These are phyloP conservation scores for Prorops nasuta DNA, from an alignment of 1,140 invertebrate genomes.

Conservation along the genomic window DNA sequence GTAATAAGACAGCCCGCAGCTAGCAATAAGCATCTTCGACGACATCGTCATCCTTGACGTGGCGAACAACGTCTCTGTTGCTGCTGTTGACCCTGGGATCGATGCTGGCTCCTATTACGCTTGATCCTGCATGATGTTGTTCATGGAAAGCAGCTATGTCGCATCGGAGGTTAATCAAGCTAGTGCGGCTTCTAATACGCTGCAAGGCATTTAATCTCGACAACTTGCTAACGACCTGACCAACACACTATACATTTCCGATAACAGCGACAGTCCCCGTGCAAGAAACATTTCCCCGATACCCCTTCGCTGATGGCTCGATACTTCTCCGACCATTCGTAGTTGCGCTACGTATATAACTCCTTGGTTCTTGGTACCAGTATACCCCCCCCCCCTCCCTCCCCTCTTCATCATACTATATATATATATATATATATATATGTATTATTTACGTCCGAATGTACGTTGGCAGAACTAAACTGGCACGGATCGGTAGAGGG, in stretches of 20 bases:
- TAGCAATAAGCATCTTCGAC: conserved; percentile 15
- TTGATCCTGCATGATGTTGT: too few species aligned
- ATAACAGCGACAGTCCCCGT: conserved; percentile 47
- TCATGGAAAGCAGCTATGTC: too few species aligned
- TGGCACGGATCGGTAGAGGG: too few species aligned
- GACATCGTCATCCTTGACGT: conserved; percentile 22
- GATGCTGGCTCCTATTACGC: too few species aligned
- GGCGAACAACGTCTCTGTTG: too few species aligned
- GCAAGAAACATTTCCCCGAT: conserved; percentile 47
- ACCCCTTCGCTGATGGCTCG: conserved; percentile 6
- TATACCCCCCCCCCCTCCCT: conserved; percentile 14
- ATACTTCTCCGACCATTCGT: too few species aligned
- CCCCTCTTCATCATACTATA: neutral
- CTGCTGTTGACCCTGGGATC: too few species aligned
- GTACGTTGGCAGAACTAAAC: too few species aligned
- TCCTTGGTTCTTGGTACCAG: too few species aligned
- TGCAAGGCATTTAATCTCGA: conserved; percentile 55
- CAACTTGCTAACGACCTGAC: conserved; percentile 58
- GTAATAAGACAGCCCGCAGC: conserved; percentile 19
- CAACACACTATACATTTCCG: conserved; percentile 54
- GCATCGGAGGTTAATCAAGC: conserved; percentile 45
- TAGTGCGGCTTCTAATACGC: conserved; percentile 51
- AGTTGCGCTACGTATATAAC: too few species aligned
- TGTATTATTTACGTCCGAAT: too few species aligned
- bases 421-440: too few species aligned